Conservation (phyloP, 2,888 invertebrate species). For the Biston betularia region DNA sequence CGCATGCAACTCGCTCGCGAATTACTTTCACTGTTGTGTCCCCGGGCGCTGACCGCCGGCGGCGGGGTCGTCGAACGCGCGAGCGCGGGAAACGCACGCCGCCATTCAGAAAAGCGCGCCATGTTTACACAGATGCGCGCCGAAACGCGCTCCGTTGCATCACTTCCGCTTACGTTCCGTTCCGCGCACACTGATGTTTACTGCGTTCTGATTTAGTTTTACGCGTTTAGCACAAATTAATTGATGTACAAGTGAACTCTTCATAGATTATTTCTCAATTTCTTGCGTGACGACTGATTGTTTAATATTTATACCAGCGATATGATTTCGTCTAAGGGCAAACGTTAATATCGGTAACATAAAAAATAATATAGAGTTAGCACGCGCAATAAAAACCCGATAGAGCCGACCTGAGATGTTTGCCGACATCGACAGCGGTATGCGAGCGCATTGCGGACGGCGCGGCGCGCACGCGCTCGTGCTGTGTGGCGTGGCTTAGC, state of each 20-base stretch:
- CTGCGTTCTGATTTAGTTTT: slow-evolving; percentile 72
- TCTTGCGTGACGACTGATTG: not conserved
- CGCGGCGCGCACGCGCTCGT: slow-evolving; percentile 54
- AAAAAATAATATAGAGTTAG: slow-evolving; percentile 37
- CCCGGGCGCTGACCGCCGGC: slow-evolving; percentile 79
- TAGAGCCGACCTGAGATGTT: slow-evolving; percentile 26
- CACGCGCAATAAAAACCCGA: slow-evolving; percentile 44
- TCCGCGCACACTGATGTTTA: slow-evolving; percentile 69
- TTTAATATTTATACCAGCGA: slow-evolving; percentile 4
- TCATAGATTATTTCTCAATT: too few species aligned
- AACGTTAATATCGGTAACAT: slow-evolving; percentile 3
- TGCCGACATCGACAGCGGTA: not conserved
- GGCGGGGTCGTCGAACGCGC: slow-evolving; percentile 74
- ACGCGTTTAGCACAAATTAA: slow-evolving; percentile 50
- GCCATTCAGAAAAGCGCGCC: slow-evolving; percentile 84
- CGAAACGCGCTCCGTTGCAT: slow-evolving; percentile 83
- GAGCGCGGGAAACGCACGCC: slow-evolving; percentile 79
- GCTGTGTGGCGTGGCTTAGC: slow-evolving; percentile 50
- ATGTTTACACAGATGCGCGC: slow-evolving; percentile 85
- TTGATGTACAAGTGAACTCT: not conserved
- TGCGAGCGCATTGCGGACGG: slow-evolving; percentile 44
- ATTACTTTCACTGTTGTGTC: slow-evolving; percentile 85
- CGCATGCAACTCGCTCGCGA: slow-evolving; percentile 80
- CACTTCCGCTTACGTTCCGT: slow-evolving; percentile 84
- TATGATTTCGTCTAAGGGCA: slow-evolving; percentile 1